A percentile compares a stretch with the other conserved stretches of the same genome.
Conservation (phyloP, 2,888 invertebrate species). For the Lagria hirta region DNA sequence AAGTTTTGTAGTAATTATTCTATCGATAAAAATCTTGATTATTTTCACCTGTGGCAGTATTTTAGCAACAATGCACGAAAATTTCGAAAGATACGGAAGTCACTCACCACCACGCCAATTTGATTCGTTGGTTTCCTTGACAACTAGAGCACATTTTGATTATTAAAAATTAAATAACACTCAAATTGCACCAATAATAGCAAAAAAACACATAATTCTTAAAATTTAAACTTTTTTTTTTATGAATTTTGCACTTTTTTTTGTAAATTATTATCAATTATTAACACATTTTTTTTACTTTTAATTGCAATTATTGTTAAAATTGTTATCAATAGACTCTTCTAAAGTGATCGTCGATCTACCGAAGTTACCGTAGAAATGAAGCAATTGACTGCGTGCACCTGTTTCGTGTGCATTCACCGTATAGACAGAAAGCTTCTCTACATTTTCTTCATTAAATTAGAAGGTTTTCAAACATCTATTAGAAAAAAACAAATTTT, state of each 20-base stretch:
- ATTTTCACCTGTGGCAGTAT: slow-evolving; percentile 20
- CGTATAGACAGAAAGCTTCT: slow-evolving; percentile 41
- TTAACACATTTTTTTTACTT: too few relatives aligned
- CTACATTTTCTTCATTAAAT: neutral
- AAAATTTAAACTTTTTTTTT: too few relatives aligned
- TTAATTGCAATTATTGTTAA: too few relatives aligned
- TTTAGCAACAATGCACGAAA: slow-evolving; percentile 15
- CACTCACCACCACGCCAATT: slow-evolving; percentile 44
- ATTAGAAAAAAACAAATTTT: too few relatives aligned
- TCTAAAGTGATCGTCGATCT: slow-evolving; percentile 36
- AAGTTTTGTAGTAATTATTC: too few relatives aligned
- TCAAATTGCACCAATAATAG: slow-evolving; percentile 4
- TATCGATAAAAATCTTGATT: slow-evolving; percentile 20
- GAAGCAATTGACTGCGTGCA: slow-evolving; percentile 44
- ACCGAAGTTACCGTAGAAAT: slow-evolving; percentile 42
- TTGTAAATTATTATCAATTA: too few relatives aligned
- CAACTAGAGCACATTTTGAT: slow-evolving; percentile 49
- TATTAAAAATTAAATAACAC: slow-evolving; percentile 28
- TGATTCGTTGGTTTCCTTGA: slow-evolving; percentile 44
- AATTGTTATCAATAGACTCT: too few relatives aligned
- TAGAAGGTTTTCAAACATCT: too few relatives aligned
- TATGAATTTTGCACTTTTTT: too few relatives aligned
- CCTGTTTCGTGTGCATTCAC: slow-evolving; percentile 48
- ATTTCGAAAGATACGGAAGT: slow-evolving; percentile 40
- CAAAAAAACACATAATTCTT: neutral